Evolutionary conservation across 2,888 invertebrate species (phyloP).

Genomic region (Lochmaea capreae): DNA sequence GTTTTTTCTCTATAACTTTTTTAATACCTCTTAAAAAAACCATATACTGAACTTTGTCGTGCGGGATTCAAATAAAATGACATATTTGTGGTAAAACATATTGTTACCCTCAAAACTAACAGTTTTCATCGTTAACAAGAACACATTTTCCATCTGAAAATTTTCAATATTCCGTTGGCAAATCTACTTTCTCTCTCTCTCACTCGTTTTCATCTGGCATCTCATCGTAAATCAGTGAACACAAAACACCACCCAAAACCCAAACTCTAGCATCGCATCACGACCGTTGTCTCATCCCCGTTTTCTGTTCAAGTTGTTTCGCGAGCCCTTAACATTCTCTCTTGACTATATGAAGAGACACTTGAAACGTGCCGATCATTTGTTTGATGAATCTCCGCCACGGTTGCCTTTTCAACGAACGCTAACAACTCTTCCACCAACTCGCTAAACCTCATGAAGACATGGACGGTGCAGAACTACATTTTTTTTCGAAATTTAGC

Average conservation of each 20-base stretch:
- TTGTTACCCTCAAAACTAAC: not conserved
- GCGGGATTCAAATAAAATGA: no score
- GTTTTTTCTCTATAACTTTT: no score
- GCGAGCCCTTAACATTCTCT: conserved; percentile 55
- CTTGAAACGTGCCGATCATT: conserved; percentile 63
- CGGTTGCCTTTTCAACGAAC: conserved; percentile 53
- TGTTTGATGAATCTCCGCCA: conserved; percentile 59
- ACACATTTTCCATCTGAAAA: not conserved
- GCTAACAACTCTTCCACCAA: conserved; percentile 19
- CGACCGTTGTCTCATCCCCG: conserved; percentile 54
- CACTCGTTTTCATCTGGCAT: conserved; percentile 28
- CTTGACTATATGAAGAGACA: conserved; percentile 61
- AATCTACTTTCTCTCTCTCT: not conserved
- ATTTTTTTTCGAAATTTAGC: no score
- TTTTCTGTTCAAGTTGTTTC: conserved; percentile 54
- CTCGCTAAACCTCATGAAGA: not conserved
- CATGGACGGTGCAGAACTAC: conserved; percentile 27
- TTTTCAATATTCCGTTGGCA: not conserved
- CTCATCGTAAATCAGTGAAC: conserved; percentile 36
- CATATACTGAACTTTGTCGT: no score
- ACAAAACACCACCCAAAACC: conserved; percentile 39
- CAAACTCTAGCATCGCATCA: conserved; percentile 26
- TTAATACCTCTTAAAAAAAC: no score
- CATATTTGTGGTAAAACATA: not conserved
- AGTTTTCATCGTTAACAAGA: no score